Evolutionary conservation across 2,113 vertebrate genomes (phyloP).

Genomic region (Hystrix brachyura): DNA sequence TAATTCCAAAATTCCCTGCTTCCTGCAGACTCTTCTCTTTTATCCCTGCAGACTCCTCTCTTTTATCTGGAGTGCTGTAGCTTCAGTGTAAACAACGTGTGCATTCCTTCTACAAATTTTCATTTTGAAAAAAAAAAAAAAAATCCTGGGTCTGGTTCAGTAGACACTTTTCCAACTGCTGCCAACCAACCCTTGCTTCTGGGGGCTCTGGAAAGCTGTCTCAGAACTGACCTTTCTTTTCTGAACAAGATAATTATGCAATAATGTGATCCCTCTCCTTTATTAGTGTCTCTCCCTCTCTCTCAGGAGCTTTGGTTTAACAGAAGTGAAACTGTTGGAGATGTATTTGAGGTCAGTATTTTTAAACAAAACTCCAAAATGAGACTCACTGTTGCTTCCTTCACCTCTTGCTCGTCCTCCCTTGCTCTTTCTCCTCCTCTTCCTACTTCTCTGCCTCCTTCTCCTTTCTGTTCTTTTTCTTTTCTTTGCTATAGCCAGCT

Average conservation of each 20-base stretch:
- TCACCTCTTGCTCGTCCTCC: too few relatives aligned
- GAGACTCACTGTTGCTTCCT: background rate
- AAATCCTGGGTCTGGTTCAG: background rate
- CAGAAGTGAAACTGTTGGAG: background rate
- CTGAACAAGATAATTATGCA: background rate
- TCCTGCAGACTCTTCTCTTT: too few relatives aligned
- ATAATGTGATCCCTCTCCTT: background rate
- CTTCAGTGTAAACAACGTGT: background rate
- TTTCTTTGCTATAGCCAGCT: background rate
- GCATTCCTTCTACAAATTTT: background rate
- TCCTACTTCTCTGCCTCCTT: too few relatives aligned
- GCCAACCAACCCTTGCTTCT: background rate
- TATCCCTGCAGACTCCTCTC: background rate
- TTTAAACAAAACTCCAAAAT: conserved; percentile 1
- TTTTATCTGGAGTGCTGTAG: background rate
- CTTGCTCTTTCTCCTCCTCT: background rate
- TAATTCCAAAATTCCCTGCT: too few relatives aligned
- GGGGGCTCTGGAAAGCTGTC: background rate
- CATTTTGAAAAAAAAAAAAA: background rate
- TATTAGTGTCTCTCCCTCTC: background rate
- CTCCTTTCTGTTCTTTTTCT: background rate
- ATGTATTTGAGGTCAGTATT: background rate
- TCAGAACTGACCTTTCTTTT: background rate
- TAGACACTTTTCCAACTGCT: background rate
- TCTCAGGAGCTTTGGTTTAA: background rate